A percentile compares a stretch with the other conserved stretches of the same genome.
Conservation (phyloP, 2,797 vertebrate genomes). For the Xenentodon cancila region DNA sequence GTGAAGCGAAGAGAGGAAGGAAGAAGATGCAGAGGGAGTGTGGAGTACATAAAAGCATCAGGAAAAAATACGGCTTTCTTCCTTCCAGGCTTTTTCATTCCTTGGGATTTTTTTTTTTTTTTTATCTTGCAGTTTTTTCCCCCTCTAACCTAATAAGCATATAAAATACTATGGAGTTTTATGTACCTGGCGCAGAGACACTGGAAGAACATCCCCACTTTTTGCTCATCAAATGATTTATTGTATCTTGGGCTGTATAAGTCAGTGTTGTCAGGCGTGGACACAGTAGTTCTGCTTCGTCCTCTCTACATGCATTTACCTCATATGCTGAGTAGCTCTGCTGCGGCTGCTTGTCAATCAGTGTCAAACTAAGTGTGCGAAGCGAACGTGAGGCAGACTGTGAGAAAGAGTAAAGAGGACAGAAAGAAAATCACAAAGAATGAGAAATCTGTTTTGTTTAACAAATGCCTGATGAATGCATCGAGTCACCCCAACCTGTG, state of each 20-base stretch:
- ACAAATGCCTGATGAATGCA: constrained; percentile 15
- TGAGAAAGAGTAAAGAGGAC: constrained; percentile 33
- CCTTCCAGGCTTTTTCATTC: constrained; percentile 22
- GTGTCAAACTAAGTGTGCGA: constrained; percentile 43
- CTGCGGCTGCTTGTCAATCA: constrained; percentile 66
- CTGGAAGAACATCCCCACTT: constrained; percentile 9
- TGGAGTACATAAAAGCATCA: constrained; percentile 68
- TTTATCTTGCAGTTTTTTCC: constrained; percentile 22
- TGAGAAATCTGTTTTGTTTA: constrained; percentile 32
- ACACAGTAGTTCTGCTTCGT: constrained; percentile 20
- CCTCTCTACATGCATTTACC: constrained; percentile 58
- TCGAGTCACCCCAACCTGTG: constrained; percentile 4
- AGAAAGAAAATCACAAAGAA: constrained; percentile 38
- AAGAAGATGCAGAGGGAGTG: constrained; percentile 62
- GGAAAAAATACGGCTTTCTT: constrained; percentile 58
- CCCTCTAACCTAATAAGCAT: background rate
- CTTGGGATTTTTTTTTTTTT: constrained; percentile 7
- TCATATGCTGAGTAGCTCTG: constrained; percentile 54
- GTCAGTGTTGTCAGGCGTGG: constrained; percentile 39
- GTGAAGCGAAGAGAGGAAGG: constrained; percentile 63
- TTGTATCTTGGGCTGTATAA: constrained; percentile 27
- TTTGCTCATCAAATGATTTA: constrained; percentile 18
- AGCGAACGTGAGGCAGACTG: constrained; percentile 38
- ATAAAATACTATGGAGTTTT: constrained; percentile 15
- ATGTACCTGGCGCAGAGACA: constrained; percentile 6